These are phyloP conservation scores for Drosophila pegasa DNA, from an alignment of 2,888 invertebrate species.

Conservation along the genomic window DNA sequence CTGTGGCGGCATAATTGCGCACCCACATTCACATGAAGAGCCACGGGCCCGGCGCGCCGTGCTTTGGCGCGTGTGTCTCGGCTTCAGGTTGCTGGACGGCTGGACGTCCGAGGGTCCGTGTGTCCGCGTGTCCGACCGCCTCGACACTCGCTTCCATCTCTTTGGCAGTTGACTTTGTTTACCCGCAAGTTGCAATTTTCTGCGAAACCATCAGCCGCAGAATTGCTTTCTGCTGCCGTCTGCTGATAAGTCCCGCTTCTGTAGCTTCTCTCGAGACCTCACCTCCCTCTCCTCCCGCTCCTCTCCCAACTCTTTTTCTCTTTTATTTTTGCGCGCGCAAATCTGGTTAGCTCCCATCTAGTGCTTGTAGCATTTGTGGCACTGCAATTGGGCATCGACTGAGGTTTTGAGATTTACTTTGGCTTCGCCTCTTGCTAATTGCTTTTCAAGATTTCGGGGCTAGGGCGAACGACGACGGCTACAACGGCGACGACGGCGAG, in stretches of 20 bases:
- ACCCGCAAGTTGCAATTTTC: constrained; percentile 80
- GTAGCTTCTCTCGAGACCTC: constrained; percentile 15
- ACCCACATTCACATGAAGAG: constrained; percentile 62
- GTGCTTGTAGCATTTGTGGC: constrained; percentile 35
- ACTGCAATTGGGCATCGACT: constrained; percentile 65
- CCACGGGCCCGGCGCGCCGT: constrained; percentile 35
- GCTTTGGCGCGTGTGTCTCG: constrained; percentile 65
- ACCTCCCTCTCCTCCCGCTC: not conserved
- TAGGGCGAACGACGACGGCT: constrained; percentile 47
- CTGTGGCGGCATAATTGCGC: constrained; percentile 79
- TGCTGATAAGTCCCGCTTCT: constrained; percentile 77
- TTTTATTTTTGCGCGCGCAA: not conserved
- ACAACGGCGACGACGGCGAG: not conserved
- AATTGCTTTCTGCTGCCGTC: constrained; percentile 67
- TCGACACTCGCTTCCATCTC: constrained; percentile 12
- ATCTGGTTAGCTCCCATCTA: constrained; percentile 25
- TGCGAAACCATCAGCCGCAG: constrained; percentile 74
- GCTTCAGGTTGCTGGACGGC: constrained; percentile 31
- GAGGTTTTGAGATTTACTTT: constrained; percentile 51
- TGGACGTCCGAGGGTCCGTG: no score
- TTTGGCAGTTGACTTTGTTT: constrained; percentile 70
- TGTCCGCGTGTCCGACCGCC: constrained; percentile 22
- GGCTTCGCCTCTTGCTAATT: constrained; percentile 62
- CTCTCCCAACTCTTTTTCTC: not conserved
- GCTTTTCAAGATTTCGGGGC: constrained; percentile 71